Base-by-base conservation (phyloP, 2,113 vertebrate genomes). In the Amphiprion ocellaris region DNA sequence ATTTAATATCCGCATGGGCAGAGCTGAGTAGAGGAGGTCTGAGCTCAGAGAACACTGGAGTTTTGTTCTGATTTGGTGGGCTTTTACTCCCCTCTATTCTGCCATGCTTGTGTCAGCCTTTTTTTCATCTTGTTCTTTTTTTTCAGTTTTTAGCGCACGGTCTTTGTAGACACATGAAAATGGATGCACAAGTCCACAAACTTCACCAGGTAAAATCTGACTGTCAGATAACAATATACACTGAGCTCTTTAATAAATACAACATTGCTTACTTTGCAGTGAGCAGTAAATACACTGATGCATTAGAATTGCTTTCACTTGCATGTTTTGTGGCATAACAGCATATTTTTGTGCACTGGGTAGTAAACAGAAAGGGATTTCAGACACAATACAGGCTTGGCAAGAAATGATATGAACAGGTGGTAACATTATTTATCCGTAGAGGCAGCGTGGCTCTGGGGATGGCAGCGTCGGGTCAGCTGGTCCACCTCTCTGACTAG, bases 1-100 rank as follows among this genome's bases (percentile, higher is more conserved):
- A 63, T 88, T 89, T 87, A 83, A 83, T 81, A 83, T 68, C 69
- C 16, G 49, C 69, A 69, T 70, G 55, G 75, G 73, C 71, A 70
- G 86, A 80, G 75, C 55, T 69, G 77, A 80, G 75, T 24, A 10
- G 64, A 74, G 69, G 6, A 37, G 56, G 74, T 79, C 33, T 68
- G 76, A 83, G 76, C 62, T 26, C 24, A 37, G 64, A 74, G 37
- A 82, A 81, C 67, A 63, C 55, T 58, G 44, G 56, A 78, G 79
- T 79, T 89, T 84, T 84, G 28, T 74, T 85, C 74, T 79, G 74
- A 84, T 85, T 69, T 62, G 72, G 46, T 80, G 15, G 33, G 72
- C 69, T 73, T 80, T 74, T 55, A 54, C 39, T 49, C 64, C 46
- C 41, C 26, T 47, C 53, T 46, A 14, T 26, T 68, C 56, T 41